Conservation (phyloP, 2,113 vertebrate species). For the Gymnorhina tibicen region DNA sequence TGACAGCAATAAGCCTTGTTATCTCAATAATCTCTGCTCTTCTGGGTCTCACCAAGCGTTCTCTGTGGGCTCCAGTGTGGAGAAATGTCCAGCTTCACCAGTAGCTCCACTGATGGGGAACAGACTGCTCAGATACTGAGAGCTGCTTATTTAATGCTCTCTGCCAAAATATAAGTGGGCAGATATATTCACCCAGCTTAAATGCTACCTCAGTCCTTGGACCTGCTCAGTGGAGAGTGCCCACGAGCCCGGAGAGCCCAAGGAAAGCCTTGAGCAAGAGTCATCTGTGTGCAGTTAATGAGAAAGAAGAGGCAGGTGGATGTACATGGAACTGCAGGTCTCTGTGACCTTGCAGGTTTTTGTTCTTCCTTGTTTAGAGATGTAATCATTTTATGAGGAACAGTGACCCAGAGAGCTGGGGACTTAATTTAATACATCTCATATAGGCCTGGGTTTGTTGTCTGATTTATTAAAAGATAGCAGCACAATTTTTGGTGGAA, state of each 20-base stretch:
- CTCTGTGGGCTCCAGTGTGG: neutral
- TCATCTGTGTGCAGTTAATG: neutral
- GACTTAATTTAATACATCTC: neutral
- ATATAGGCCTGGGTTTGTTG: neutral
- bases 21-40: neutral
- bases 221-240: neutral
- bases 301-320: neutral
- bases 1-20: neutral
- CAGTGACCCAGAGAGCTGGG: neutral
- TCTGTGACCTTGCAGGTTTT: neutral
- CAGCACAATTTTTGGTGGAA: neutral
- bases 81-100: neutral
- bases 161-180: neutral
- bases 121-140: neutral
- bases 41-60: neutral
- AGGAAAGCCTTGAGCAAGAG: neutral
- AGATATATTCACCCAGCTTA: neutral
- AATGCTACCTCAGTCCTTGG: neutral
- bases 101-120: neutral
- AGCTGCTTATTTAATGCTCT: neutral
- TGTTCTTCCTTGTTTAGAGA: neutral
- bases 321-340: neutral
- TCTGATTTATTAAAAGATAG: slow-evolving; percentile 12
- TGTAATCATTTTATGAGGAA: neutral
- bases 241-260: neutral